Conservation (phyloP, 2,797 vertebrate species). For the Acanthurus leucopareius region DNA sequence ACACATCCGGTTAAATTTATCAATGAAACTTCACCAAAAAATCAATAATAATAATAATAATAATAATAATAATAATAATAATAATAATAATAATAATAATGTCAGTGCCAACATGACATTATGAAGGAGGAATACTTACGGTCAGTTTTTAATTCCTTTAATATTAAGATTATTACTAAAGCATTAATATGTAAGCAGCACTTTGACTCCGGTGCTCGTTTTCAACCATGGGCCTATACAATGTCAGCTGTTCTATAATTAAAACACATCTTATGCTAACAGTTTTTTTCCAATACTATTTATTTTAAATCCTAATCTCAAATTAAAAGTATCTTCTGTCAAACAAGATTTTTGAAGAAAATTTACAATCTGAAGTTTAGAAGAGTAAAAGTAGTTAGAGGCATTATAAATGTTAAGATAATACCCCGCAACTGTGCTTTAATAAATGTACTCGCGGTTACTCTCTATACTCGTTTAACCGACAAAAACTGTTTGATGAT, state of each 20-base stretch:
- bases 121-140: background rate
- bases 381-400: background rate
- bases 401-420: background rate
- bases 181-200: background rate
- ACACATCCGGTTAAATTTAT: constrained; percentile 73
- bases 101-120: background rate
- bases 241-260: no score
- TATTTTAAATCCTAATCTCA: background rate
- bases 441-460: background rate
- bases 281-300: background rate
- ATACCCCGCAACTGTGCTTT: background rate
- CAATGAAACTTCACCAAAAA: constrained; percentile 59
- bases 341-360: background rate
- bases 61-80: background rate
- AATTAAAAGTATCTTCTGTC: background rate
- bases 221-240: no score
- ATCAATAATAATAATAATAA: background rate
- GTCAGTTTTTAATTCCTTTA: background rate
- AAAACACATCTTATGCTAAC: background rate
- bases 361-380: background rate
- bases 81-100: background rate
- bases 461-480: background rate
- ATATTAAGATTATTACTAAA: background rate
- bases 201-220: no score
- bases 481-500: background rate